Conservation (phyloP, 2,888 invertebrate species). For the Diadegma fenestrale region DNA sequence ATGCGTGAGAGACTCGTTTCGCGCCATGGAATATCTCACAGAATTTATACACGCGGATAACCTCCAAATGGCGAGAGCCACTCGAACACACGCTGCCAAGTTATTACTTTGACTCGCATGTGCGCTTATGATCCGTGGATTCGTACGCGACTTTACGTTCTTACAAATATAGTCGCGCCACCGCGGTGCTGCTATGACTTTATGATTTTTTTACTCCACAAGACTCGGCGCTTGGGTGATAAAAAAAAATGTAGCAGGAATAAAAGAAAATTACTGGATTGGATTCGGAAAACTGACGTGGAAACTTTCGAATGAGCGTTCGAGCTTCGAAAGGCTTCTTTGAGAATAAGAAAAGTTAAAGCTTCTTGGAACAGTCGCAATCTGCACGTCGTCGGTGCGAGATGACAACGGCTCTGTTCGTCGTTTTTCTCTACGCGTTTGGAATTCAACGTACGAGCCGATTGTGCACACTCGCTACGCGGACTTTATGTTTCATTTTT, state of each 20-base stretch:
- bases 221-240: constrained; percentile 3
- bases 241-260: background rate
- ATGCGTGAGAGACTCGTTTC: constrained; percentile 17
- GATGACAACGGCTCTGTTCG: constrained; percentile 75
- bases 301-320: background rate
- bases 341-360: constrained; percentile 29
- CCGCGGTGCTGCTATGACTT: constrained; percentile 18
- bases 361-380: constrained; percentile 78
- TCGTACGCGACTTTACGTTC: constrained; percentile 42
- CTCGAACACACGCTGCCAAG: constrained; percentile 60
- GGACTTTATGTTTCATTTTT: constrained; percentile 71
- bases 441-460: constrained; percentile 3
- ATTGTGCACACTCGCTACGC: constrained; percentile 46
- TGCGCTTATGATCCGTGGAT: constrained; percentile 38
- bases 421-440: constrained; percentile 41
- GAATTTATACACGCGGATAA: background rate
- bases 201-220: constrained; percentile 29
- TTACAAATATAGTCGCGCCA: constrained; percentile 52
- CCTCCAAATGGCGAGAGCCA: constrained; percentile 45
- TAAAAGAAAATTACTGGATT: background rate
- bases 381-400: constrained; percentile 79
- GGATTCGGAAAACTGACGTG: background rate
- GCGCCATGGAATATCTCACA: constrained; percentile 50
- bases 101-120: constrained; percentile 66
- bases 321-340: constrained; percentile 33